Base-by-base conservation (phyloP, 2,797 vertebrate species). In the Avahi laniger region DNA sequence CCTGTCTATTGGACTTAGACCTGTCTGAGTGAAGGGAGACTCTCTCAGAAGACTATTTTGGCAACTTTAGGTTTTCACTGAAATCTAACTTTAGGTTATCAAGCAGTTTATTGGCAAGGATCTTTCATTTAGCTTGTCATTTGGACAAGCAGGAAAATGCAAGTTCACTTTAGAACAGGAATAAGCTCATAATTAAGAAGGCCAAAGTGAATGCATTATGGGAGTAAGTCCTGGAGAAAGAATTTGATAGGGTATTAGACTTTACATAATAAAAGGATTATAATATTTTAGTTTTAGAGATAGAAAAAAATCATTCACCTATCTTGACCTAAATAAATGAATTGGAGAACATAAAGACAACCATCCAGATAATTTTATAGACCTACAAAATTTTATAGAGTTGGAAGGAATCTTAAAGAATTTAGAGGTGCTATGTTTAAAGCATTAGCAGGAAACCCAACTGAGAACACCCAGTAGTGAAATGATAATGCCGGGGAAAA, bases 11-110 rank as follows among this genome's bases (percentile, higher is more conserved):
- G 83, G 69, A 83, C 80, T 50, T 70, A 92, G 93, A 72, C 93
- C 82, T 97, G 91, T 57, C 57, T 2, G 24, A 83, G 5, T 72
- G 91, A 97, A 98, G 86, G 75, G 52, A 86, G 69, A 95, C 38
- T 85, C 43, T 94, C 92, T 92, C 67, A 92, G 91, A 97, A 97
- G 84, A 94, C 26, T 11, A 67, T 89, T 97, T 93, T 95, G 95
- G 84, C 91, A 97, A 30, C 70, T 97, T 97, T 76, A 96, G 79
- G n/a, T 46, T 73, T 61, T 82, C 81, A 24, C 2, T 85, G 84
- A 65, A 65, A 65, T 65, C 33, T 65, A 65, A 65, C 63, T 65
- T 65, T 17, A 65, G 33, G 33, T 17, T 65, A 65, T 35, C 63
- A 86, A 96, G 93, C 95, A 96, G 65, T 92, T 52, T 83, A 6